These are phyloP conservation scores for Corydoras sp. DNA, from an alignment of 2,113 vertebrate species.

Conservation along the genomic window DNA sequence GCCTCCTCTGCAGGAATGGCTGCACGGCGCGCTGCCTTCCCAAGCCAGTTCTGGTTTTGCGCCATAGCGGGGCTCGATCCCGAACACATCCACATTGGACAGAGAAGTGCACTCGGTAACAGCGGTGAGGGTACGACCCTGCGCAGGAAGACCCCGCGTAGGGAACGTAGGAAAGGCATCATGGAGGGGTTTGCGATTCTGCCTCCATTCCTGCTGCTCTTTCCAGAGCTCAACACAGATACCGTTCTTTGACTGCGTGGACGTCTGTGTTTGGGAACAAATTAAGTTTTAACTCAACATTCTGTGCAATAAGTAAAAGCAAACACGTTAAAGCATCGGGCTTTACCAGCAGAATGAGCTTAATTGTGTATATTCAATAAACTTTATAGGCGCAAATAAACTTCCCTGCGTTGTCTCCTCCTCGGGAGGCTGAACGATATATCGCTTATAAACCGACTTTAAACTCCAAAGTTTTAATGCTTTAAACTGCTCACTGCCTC, in stretches of 20 bases:
- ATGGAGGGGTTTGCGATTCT: background rate
- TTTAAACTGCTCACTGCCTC: no score
- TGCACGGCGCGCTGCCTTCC: background rate
- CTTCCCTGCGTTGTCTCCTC: no score
- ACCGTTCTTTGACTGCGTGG: background rate
- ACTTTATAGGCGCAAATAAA: no score
- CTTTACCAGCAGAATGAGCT: no score
- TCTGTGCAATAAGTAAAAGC: no score
- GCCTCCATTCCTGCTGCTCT: background rate
- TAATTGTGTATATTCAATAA: no score
- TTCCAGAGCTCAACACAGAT: background rate
- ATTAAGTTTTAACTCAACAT: no score
- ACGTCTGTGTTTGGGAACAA: background rate
- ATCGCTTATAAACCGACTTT: no score
- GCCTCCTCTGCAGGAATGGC: slow-evolving; percentile 3
- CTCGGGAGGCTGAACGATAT: no score
- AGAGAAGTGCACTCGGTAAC: background rate
- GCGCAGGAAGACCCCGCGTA: background rate
- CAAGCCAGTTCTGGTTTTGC: background rate
- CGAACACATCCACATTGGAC: background rate
- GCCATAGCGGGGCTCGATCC: background rate
- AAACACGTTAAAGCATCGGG: no score
- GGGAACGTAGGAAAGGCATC: background rate
- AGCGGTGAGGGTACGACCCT: background rate
- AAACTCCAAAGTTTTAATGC: no score